Evolutionary conservation across 2,888 invertebrate species (phyloP), one percentile per base, ranked within the genome.

Genomic region (Drosophila fungiperda): DNA sequence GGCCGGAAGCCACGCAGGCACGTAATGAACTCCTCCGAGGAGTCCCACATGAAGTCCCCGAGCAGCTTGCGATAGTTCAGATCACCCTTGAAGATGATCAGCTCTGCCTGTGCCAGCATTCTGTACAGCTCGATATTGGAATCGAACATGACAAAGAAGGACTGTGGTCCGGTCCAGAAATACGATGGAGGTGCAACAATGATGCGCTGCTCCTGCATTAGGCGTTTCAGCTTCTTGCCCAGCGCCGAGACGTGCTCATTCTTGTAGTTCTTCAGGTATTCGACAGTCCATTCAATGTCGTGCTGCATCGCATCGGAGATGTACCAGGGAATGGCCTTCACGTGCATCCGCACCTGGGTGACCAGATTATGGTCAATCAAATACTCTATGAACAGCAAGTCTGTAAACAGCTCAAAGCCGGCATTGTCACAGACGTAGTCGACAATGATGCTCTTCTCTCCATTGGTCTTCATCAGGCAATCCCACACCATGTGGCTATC

Each of bases 31-130:
- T 95, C 92, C 1, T 96, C 95, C 0, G 95, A 94, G 1, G 95
- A 94, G 42, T 95, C 95, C 96, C 98, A 98, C 76, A 97, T 96
- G 62, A 95, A 94, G 90, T 99, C 99, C 0, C 97, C 97, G 48
- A 98, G 93, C 62, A 99, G 93, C 93, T 99, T 99, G 54, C 99
- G 94, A 92, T 99, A 99, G 94, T 99, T 99, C 17, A 99, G 94
- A 93, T 99, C 99, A 0, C 99, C 96, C 93, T 99, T 99, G 92
- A 98, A 98, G 81, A 99, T 94, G 0, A 97, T 91, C 3, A 97
- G 93, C 73, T 95, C 94, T 0, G 97, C 94, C 79, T 95, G 93
- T 1, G 95, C 94, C 1, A 99, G 93, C 76, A 95, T 94, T n/a
- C 94, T 92, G 91, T 98, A 98, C 11, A 99, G 92, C 0, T 94